These are phyloP conservation scores for Sebastes flavidus DNA, from an alignment of 2,797 vertebrate species.

Conservation along the genomic window DNA sequence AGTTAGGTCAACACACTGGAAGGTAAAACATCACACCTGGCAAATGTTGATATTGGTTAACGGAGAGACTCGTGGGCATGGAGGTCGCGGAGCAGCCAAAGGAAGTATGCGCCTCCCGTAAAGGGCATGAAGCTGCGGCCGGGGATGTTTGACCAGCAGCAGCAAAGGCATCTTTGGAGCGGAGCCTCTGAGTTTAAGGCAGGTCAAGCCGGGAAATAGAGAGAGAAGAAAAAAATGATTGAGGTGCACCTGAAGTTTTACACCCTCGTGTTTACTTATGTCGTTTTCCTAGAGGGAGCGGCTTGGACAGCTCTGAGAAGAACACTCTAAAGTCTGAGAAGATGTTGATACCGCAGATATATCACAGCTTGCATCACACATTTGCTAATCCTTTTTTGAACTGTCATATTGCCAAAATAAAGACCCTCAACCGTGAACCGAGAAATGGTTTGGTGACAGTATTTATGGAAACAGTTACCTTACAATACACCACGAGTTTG, in stretches of 20 bases:
- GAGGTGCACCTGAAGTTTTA: conserved; percentile 62
- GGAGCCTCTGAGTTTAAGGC: conserved; percentile 25
- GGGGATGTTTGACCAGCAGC: conserved; percentile 50
- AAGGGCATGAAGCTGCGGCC: conserved; percentile 35
- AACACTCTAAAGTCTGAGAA: background rate
- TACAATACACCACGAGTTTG: conserved; percentile 21
- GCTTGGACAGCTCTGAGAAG: background rate
- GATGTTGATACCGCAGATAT: conserved; percentile 6
- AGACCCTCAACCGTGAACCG: conserved; percentile 15
- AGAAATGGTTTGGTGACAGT: conserved; percentile 26
- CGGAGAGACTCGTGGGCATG: conserved; percentile 39
- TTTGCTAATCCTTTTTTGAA: conserved; percentile 13
- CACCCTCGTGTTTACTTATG: conserved; percentile 31
- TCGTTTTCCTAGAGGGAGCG: conserved; percentile 48
- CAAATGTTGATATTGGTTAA: conserved; percentile 60
- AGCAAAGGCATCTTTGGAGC: conserved; percentile 41
- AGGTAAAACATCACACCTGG: conserved; percentile 45
- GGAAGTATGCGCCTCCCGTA: conserved; percentile 36
- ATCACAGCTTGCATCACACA: background rate
- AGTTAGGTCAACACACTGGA: conserved; percentile 27
- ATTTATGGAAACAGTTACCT: conserved; percentile 37
- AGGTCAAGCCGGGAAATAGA: conserved; percentile 36
- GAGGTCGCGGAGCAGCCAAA: conserved; percentile 34
- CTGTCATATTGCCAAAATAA: conserved; percentile 25
- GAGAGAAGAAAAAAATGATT: conserved; percentile 10